These are phyloP conservation scores for Phytoseiulus persimilis DNA, from an alignment of 2,888 invertebrate genomes.

Conservation along the genomic window DNA sequence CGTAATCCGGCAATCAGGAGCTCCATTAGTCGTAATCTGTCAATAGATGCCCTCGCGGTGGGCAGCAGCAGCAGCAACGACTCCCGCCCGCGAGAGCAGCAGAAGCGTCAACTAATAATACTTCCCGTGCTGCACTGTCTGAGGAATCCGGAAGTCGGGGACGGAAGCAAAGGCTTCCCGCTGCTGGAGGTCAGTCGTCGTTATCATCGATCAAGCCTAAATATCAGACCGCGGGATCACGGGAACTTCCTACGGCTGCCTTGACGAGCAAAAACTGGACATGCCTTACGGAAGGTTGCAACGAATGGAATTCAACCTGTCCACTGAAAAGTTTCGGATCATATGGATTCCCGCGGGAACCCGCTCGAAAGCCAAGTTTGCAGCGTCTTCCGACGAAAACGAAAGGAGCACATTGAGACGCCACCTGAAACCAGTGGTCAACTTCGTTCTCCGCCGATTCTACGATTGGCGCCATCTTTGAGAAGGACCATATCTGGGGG, in stretches of 20 bases:
- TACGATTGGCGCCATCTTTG: too few species aligned
- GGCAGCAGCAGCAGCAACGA: not conserved
- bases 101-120: not conserved
- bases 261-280: too few species aligned
- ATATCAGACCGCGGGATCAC: not conserved
- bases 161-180: conserved; percentile 36
- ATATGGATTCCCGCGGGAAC: too few species aligned
- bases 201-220: conserved; percentile 30
- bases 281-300: too few species aligned
- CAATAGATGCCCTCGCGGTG: not conserved
- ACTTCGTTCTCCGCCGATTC: too few species aligned
- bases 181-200: conserved; percentile 17
- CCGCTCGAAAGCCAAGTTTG: too few species aligned
- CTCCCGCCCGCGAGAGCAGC: not conserved
- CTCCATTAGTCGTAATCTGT: conserved; percentile 37
- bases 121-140: not conserved
- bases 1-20: conserved; percentile 33
- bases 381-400: too few species aligned
- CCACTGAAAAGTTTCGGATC: too few species aligned
- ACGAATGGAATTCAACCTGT: too few species aligned
- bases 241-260: not conserved
- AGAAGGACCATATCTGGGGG: too few species aligned
- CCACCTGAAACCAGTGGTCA: too few species aligned
- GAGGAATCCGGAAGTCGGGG: conserved; percentile 19
- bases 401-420: too few species aligned